Percentiles rank a stretch among this genome's conserved stretches.
Evolutionary conservation across 2,113 vertebrate genomes (phyloP).

Genomic region (Chlamydotis undulata): DNA sequence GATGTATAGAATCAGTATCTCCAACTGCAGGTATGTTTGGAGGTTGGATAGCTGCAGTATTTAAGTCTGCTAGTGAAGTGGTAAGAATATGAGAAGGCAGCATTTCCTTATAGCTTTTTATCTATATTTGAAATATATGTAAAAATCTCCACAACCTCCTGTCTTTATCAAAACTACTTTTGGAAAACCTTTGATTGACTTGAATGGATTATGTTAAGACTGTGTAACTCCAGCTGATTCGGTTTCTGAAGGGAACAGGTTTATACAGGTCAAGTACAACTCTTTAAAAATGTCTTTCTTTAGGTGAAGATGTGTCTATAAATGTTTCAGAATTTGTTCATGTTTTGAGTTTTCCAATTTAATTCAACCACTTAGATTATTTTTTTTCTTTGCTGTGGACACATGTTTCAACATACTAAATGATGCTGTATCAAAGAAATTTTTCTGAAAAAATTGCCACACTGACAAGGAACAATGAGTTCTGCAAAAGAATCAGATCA

Average conservation of each 20-base stretch:
- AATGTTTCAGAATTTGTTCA: neutral
- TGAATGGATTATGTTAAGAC: neutral
- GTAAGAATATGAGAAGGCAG: neutral
- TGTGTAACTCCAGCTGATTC: neutral
- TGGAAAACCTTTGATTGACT: neutral
- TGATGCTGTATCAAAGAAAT: neutral
- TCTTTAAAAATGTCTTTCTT: neutral
- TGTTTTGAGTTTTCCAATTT: neutral
- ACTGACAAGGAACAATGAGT: neutral
- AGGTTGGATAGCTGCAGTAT: neutral
- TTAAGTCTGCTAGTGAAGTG: neutral
- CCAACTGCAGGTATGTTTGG: neutral
- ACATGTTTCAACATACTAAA: neutral
- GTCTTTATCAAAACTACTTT: neutral
- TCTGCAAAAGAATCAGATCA: neutral
- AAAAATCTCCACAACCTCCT: neutral
- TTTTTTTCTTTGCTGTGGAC: neutral
- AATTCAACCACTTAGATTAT: neutral
- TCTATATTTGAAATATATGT: neutral
- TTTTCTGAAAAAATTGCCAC: neutral
- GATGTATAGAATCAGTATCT: conserved; percentile 25
- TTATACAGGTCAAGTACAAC: neutral
- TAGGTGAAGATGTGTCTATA: rapidly evolving
- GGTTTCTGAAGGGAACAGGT: neutral
- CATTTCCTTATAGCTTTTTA: neutral